phyloP scores from a whole-genome alignment of 2,888 invertebrate genomes.

The Andrena marginata region DNA sequence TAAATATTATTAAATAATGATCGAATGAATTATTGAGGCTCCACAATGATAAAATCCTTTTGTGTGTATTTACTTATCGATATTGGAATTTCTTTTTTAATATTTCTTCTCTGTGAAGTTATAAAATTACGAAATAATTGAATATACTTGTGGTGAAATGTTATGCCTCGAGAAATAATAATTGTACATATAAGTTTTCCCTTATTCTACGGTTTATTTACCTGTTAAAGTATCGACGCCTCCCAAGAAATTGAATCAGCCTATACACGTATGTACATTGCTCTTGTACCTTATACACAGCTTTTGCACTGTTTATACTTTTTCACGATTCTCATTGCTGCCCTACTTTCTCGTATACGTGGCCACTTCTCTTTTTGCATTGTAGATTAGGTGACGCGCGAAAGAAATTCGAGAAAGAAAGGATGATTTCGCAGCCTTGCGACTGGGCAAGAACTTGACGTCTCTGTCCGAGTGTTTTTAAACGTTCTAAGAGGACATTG shows the following conservation, averaged over 20 bases:
- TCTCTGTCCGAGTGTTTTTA: neutral
- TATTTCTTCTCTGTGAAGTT: no score
- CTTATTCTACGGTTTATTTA: neutral
- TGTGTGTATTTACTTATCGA: no score
- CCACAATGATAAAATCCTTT: neutral
- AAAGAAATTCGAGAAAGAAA: neutral
- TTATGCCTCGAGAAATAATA: no score
- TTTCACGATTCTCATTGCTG: slow-evolving; percentile 18
- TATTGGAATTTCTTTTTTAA: no score
- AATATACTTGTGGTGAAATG: no score
- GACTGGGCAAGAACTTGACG: neutral
- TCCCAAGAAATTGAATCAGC: neutral
- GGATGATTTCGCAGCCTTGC: neutral
- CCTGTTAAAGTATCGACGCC: neutral
- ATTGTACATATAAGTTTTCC: neutral
- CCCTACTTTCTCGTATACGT: slow-evolving; percentile 1
- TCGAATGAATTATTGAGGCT: neutral
- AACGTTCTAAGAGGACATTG: neutral
- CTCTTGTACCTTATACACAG: slow-evolving; percentile 28
- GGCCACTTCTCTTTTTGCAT: neutral
- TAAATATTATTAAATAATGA: neutral
- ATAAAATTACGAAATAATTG: no score
- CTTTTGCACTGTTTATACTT: slow-evolving; percentile 22
- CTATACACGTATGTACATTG: neutral
- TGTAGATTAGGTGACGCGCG: neutral